phyloP scores from a whole-genome alignment of 2,113 vertebrate genomes.

The Nesoenas mayeri region DNA sequence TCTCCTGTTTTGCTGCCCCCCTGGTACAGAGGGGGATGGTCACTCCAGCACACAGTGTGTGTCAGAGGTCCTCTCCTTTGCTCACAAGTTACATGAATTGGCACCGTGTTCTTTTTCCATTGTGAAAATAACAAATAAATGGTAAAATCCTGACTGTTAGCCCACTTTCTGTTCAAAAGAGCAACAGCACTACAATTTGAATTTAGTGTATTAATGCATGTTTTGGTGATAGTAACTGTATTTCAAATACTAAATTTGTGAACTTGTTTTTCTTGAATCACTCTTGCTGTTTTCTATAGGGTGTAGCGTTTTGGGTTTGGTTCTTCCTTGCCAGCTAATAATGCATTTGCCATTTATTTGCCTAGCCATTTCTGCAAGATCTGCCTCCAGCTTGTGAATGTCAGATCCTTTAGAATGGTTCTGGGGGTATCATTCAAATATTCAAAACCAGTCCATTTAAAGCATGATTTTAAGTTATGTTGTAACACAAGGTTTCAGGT shows the following conservation, averaged over 20 bases:
- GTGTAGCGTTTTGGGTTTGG: background rate
- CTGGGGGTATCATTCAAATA: background rate
- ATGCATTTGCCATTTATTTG: background rate
- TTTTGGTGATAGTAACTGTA: background rate
- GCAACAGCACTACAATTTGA: background rate
- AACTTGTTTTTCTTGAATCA: background rate
- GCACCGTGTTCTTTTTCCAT: background rate
- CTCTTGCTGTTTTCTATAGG: background rate
- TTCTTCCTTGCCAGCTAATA: background rate
- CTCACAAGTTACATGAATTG: background rate
- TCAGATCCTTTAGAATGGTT: background rate
- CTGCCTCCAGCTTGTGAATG: background rate
- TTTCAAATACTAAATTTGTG: background rate
- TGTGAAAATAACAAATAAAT: background rate
- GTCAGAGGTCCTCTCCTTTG: background rate
- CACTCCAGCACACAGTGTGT: background rate
- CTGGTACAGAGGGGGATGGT: background rate
- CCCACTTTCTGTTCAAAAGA: background rate
- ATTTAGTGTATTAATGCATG: background rate
- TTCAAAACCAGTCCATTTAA: background rate
- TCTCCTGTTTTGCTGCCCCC: background rate
- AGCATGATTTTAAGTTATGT: background rate
- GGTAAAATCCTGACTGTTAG: background rate
- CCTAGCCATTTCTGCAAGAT: background rate
- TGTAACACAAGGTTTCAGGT: background rate